Base-by-base conservation (phyloP, 2,113 vertebrate genomes). In the Heterotilapia buettikoferi region DNA sequence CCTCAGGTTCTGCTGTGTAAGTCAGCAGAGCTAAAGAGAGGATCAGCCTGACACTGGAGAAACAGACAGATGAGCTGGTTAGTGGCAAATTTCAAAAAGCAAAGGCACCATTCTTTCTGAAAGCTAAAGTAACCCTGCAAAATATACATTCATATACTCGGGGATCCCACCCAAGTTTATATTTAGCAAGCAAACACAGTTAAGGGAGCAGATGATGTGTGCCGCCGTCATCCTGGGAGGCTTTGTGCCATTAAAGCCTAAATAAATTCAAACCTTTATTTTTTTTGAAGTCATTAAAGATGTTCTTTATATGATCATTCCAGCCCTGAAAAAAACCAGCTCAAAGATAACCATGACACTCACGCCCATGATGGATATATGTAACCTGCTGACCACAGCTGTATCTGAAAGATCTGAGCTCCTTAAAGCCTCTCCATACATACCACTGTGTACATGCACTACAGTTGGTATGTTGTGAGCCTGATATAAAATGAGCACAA, bases 331-430 rank as follows among this genome's bases (percentile, higher is more conserved):
- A 24, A 26, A 57, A 26, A 13, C 12, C 24, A 59, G 54, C 21
- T 56, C 33, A 66, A 38, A 38, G 13, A 26, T 26, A 3, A 45
- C 21, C 5, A 1, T 9, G 21, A 9, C 8, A 4, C 12, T 73
- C 38, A 26, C 13, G 5, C 66, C 38, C 13, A 10, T 18, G 66
- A 26, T 45, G 66, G 21, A 6, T 18, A 1, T 26, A 18, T 73
- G 38, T 73, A 73, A 11, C 24, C 68, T 26, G 40, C 38, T 73
- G 38, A 45, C 66, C 21, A 13, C 63, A 2, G 13, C 31, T 63
- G 31, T n/a, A 10, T 19, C 59, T 63, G 31, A 2, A 21, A 0
- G 52, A 10, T 1, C 2, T 21, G 52, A 53, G 52, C 52, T 21
- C 52, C 12, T 43, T 43, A 43, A 43, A 43, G 40, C n/a, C 5